Evolutionary conservation across 1,140 invertebrate species (phyloP).

Genomic region (Centruroides vittatus): DNA sequence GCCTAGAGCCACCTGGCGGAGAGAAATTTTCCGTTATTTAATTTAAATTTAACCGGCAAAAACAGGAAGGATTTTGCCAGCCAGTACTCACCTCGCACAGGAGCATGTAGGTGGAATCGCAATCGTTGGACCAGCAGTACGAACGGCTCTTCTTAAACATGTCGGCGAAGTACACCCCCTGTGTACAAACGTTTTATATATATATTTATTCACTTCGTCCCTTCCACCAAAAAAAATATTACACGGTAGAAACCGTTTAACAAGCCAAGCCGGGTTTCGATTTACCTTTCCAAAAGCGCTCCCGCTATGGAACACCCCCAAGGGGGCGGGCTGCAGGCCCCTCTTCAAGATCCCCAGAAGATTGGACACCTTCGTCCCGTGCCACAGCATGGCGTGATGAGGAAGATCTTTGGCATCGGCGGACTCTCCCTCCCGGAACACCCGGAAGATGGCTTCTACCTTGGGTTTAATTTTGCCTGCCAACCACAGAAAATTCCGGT

Average conservation of each 20-base stretch:
- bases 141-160: slow-evolving; percentile 28
- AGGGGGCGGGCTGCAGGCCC: slow-evolving; percentile 29
- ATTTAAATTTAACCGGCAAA: not conserved
- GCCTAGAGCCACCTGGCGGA: slow-evolving; percentile 26
- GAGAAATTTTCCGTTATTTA: not conserved
- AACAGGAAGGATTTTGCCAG: not conserved
- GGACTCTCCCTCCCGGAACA: slow-evolving; percentile 21
- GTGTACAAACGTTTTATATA: not conserved
- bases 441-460: slow-evolving; percentile 29
- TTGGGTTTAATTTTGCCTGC: slow-evolving; percentile 4
- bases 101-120: slow-evolving; percentile 5
- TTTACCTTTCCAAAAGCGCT: slow-evolving; percentile 29
- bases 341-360: slow-evolving; percentile 29
- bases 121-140: slow-evolving; percentile 19
- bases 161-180: slow-evolving; percentile 32
- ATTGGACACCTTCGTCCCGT: slow-evolving; percentile 31
- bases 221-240: no score
- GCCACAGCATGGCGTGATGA: slow-evolving; percentile 32
- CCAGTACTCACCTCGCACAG: slow-evolving; percentile 26
- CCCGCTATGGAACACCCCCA: slow-evolving; percentile 26
- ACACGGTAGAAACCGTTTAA: no score
- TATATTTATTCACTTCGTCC: no score
- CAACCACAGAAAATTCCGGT: not conserved
- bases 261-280: no score
- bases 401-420: slow-evolving; percentile 5